Percentiles rank a stretch among this genome's conserved stretches.
phyloP scores from a whole-genome alignment of 1,140 invertebrate genomes.

The Nasonia vitripennis region DNA sequence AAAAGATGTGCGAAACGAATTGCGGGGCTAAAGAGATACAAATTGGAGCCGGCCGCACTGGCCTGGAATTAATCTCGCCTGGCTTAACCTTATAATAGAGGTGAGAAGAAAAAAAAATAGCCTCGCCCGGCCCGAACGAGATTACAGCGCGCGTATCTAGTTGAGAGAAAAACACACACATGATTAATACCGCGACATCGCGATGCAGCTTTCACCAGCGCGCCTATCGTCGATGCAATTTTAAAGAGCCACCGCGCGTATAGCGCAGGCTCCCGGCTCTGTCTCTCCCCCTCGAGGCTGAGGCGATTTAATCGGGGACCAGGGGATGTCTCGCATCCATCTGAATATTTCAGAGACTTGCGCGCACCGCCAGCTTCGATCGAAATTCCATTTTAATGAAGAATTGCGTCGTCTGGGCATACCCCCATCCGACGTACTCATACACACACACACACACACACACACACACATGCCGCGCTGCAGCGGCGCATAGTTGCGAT shows the following conservation, averaged over 20 bases:
- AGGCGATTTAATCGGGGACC: not conserved
- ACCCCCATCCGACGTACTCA: not conserved
- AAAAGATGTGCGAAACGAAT: not conserved
- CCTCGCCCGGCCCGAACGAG: not conserved
- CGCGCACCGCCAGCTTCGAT: not conserved
- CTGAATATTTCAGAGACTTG: not conserved
- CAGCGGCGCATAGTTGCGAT: not conserved
- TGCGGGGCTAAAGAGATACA: not conserved
- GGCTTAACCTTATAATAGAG: not conserved
- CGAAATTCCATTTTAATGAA: constrained; percentile 1
- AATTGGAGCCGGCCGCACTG: not conserved
- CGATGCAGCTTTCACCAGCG: not conserved
- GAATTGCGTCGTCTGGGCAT: not conserved
- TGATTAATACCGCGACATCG: not conserved
- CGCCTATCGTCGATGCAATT: not conserved
- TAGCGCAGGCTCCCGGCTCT: too few species aligned
- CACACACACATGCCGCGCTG: too few species aligned
- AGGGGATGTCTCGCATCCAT: not conserved
- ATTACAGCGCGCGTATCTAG: not conserved
- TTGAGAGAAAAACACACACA: not conserved
- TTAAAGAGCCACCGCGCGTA: not conserved
- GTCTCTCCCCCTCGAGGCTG: not conserved
- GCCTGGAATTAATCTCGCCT: not conserved
- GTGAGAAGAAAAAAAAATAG: not conserved
- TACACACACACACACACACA: too few species aligned